phyloP scores from a whole-genome alignment of 2,113 vertebrate genomes.

The Psammodynastes pulverulentus region DNA sequence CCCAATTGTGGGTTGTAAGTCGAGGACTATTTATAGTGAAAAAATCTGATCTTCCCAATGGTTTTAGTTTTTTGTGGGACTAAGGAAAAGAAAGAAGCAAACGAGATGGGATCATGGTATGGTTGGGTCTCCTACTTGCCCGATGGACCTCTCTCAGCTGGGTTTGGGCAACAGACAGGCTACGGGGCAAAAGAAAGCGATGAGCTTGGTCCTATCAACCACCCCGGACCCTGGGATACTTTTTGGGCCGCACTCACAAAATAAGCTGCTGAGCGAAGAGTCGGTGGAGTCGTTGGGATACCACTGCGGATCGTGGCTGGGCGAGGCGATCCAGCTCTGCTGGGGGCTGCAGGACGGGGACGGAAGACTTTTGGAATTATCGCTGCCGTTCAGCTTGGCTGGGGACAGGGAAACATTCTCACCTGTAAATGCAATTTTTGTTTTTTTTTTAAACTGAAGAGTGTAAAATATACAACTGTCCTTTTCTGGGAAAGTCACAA shows the following conservation, averaged over 20 bases:
- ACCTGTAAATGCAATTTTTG: slow-evolving; percentile 68
- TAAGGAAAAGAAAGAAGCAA: background rate
- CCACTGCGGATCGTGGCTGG: slow-evolving; percentile 97
- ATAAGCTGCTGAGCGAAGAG: slow-evolving; percentile 91
- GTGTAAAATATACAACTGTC: background rate
- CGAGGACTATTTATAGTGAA: no score
- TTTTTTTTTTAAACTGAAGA: background rate
- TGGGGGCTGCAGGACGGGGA: slow-evolving; percentile 88
- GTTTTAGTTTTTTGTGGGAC: background rate
- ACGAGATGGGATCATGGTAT: background rate
- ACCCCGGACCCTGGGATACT: background rate
- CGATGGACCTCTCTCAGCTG: background rate
- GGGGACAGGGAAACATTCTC: slow-evolving; percentile 90
- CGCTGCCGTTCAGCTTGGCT: slow-evolving; percentile 86
- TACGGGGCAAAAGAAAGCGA: rapidly evolving
- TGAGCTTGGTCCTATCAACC: background rate
- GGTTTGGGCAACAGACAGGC: background rate
- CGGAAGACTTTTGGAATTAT: slow-evolving; percentile 87
- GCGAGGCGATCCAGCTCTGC: slow-evolving; percentile 93
- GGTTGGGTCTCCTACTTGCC: background rate
- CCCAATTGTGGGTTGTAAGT: no score
- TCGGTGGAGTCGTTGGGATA: slow-evolving; percentile 95
- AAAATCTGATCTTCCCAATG: background rate
- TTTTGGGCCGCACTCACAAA: slow-evolving; percentile 76
- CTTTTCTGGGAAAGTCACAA: background rate